These are phyloP conservation scores for Eupithecia subfuscata DNA, from an alignment of 2,888 invertebrate genomes.

Conservation along the genomic window DNA sequence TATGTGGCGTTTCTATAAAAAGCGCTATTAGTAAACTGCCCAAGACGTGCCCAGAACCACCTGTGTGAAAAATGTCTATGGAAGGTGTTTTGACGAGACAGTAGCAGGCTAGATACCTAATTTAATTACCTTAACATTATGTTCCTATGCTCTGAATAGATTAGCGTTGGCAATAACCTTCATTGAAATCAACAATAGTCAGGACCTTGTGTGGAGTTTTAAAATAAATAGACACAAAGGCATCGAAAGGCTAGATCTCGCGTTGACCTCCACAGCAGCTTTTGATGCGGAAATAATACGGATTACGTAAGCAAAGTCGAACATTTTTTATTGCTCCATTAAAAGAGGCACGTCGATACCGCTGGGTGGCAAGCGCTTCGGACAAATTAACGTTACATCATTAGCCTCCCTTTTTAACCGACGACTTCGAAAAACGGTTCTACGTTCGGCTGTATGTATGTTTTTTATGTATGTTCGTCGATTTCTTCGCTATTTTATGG, in stretches of 20 bases:
- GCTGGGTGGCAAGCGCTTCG: constrained; percentile 75
- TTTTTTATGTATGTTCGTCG: too few relatives aligned
- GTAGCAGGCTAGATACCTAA: background rate
- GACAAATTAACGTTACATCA: constrained; percentile 72
- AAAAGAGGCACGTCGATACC: constrained; percentile 79
- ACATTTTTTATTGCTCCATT: constrained; percentile 83
- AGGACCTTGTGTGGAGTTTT: constrained; percentile 44
- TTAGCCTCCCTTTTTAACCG: constrained; percentile 37
- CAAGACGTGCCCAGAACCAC: background rate
- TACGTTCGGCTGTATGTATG: too few relatives aligned
- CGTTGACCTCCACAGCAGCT: constrained; percentile 72
- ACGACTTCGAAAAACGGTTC: too few relatives aligned
- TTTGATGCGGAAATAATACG: constrained; percentile 80
- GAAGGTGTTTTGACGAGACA: background rate
- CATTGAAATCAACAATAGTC: constrained; percentile 35
- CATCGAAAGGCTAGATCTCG: constrained; percentile 61
- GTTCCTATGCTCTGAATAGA: constrained; percentile 5
- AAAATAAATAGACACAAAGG: constrained; percentile 49
- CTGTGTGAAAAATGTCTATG: background rate
- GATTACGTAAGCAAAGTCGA: constrained; percentile 82
- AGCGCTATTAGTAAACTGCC: background rate
- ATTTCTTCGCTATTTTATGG: too few relatives aligned
- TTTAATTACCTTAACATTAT: background rate
- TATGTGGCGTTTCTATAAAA: background rate
- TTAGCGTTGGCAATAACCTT: constrained; percentile 27